Evolutionary conservation across 2,888 invertebrate species (phyloP).

Genomic region (Hipparchia sbordonii): DNA sequence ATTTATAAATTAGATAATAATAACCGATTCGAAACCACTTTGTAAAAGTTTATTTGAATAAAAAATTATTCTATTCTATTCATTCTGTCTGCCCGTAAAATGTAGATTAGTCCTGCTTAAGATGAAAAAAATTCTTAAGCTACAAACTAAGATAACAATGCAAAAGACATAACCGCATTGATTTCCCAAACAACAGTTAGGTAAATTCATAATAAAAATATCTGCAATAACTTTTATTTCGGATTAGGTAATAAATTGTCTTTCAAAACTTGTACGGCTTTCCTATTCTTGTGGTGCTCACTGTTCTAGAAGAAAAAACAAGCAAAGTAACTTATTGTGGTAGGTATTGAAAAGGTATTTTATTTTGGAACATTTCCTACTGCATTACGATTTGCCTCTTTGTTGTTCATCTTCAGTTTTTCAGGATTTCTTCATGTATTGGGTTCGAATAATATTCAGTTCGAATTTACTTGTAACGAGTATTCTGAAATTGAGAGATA

Average conservation of each 20-base stretch:
- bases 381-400: too few relatives aligned
- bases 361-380: background rate
- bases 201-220: conserved; percentile 9
- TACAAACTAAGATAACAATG: background rate
- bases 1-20: too few relatives aligned
- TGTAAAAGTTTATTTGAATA: too few relatives aligned
- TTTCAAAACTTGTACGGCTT: conserved; percentile 8
- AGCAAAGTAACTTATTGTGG: background rate
- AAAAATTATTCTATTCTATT: too few relatives aligned
- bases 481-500: background rate
- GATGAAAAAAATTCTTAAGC: too few relatives aligned
- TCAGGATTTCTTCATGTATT: too few relatives aligned
- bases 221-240: conserved; percentile 11
- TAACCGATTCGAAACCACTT: too few relatives aligned
- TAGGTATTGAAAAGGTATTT: background rate
- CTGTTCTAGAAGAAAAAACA: background rate
- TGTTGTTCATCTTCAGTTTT: too few relatives aligned
- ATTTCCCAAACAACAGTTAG: conserved; percentile 19
- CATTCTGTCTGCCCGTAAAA: background rate
- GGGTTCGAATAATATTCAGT: too few relatives aligned
- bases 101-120: background rate
- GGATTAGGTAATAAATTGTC: conserved; percentile 9
- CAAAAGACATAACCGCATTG: conserved; percentile 10
- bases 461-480: background rate
- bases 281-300: background rate